These are phyloP conservation scores for Micromesistius poutassou DNA, from an alignment of 2,797 vertebrate species.

Conservation along the genomic window DNA sequence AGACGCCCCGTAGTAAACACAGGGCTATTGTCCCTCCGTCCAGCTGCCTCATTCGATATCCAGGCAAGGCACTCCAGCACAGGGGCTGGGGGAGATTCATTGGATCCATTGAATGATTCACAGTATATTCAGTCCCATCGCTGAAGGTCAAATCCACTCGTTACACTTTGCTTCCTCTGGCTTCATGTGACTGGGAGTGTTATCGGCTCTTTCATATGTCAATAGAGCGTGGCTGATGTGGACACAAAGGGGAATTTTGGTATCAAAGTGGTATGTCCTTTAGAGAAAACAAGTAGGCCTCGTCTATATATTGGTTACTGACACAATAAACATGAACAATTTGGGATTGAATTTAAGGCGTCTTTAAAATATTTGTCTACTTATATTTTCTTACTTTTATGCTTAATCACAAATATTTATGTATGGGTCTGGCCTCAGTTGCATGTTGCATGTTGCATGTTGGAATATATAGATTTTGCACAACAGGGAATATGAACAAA, in stretches of 20 bases:
- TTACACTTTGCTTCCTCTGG: neutral
- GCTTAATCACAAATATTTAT: neutral
- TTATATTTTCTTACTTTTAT: neutral
- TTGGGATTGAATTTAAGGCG: neutral
- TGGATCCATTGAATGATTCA: conserved; percentile 1
- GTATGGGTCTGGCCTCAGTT: neutral
- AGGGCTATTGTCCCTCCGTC: neutral
- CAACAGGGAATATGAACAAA: neutral
- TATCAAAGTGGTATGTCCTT: conserved; percentile 12
- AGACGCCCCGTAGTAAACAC: neutral
- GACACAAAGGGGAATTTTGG: neutral
- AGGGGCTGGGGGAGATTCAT: neutral
- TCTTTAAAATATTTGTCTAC: neutral
- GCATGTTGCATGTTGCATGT: neutral
- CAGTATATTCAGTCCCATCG: neutral
- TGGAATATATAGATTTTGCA: conserved; percentile 10
- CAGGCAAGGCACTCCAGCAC: neutral
- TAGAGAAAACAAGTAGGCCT: neutral
- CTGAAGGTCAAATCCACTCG: neutral
- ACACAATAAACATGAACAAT: neutral
- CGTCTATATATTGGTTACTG: neutral
- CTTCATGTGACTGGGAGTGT: conserved; percentile 28
- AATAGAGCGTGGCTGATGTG: neutral
- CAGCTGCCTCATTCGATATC: conserved; percentile 5
- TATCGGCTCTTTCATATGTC: too few relatives aligned